These are phyloP conservation scores for Scarus forsteni DNA, from an alignment of 2,797 vertebrate genomes.

Conservation along the genomic window DNA sequence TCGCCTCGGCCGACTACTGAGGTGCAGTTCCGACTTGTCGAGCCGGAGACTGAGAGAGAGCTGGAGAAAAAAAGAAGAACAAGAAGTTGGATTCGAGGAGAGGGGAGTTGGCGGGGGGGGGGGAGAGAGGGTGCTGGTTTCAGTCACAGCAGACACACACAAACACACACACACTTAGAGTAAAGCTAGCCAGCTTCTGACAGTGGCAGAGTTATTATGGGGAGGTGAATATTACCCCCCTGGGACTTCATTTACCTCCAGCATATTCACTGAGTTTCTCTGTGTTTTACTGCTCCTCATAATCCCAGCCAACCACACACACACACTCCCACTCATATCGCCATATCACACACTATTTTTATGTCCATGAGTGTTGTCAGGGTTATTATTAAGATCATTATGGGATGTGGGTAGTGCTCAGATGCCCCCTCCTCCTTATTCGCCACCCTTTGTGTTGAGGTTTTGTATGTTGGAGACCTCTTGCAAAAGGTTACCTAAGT, in stretches of 20 bases:
- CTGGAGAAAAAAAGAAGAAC: slow-evolving; percentile 57
- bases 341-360: slow-evolving; percentile 80
- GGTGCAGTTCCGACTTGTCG: slow-evolving; percentile 73
- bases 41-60: slow-evolving; percentile 69
- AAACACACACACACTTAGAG: slow-evolving; percentile 63
- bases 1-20: slow-evolving; percentile 65
- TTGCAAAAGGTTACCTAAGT: slow-evolving; percentile 74
- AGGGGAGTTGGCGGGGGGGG: slow-evolving; percentile 18
- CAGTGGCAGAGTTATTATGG: slow-evolving; percentile 86
- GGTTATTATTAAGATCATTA: slow-evolving; percentile 87
- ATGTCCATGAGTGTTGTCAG: slow-evolving; percentile 81
- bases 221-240: slow-evolving; percentile 84
- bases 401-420: slow-evolving; percentile 77
- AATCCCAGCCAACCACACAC: slow-evolving; percentile 75
- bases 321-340: slow-evolving; percentile 59
- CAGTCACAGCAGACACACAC: slow-evolving; percentile 36
- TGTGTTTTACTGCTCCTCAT: slow-evolving; percentile 86
- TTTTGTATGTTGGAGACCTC: slow-evolving; percentile 66
- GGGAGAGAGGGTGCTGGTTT: slow-evolving; percentile 51
- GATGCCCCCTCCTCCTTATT: slow-evolving; percentile 28
- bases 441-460: slow-evolving; percentile 64
- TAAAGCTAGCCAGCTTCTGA: slow-evolving; percentile 80
- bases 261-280: slow-evolving; percentile 86
- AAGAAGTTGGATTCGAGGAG: slow-evolving; percentile 49
- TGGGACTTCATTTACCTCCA: slow-evolving; percentile 89